These are phyloP conservation scores for Silurus meridionalis DNA, from an alignment of 2,113 vertebrate genomes.

Conservation along the genomic window DNA sequence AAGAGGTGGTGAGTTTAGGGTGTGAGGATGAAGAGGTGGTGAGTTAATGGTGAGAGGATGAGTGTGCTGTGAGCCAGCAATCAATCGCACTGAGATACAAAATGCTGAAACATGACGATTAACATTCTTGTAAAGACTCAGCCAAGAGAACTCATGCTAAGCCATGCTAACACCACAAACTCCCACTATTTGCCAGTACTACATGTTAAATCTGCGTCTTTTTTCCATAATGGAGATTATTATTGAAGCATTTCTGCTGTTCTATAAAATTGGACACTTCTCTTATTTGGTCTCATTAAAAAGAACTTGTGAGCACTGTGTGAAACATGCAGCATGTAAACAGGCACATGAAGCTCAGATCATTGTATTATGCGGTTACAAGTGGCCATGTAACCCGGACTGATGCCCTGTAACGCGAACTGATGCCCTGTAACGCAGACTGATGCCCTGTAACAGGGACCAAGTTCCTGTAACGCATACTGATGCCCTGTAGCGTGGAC, in stretches of 20 bases:
- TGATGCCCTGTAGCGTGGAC: too few species aligned
- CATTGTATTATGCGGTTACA: too few species aligned
- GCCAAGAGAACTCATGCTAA: neutral
- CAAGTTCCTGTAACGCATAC: too few species aligned
- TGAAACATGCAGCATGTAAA: neutral
- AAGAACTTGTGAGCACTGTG: neutral
- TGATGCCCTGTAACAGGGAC: too few species aligned
- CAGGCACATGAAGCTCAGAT: neutral
- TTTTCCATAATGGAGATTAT: neutral
- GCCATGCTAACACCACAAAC: neutral
- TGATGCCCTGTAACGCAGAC: too few species aligned
- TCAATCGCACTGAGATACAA: conserved; percentile 1
- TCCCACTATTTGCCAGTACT: too few species aligned
- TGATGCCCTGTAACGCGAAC: too few species aligned
- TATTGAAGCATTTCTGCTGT: neutral
- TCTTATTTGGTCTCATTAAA: neutral
- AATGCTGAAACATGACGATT: neutral
- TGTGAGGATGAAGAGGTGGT: too few species aligned
- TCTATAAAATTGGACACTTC: neutral
- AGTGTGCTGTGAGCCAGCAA: neutral
- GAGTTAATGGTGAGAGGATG: too few species aligned
- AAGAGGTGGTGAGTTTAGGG: too few species aligned
- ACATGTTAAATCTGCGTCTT: neutral
- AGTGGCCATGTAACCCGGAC: too few species aligned
- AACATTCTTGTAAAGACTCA: neutral